Evolutionary conservation across 2,113 vertebrate genomes (phyloP).

Genomic region (Eulacestoma nigropectus): DNA sequence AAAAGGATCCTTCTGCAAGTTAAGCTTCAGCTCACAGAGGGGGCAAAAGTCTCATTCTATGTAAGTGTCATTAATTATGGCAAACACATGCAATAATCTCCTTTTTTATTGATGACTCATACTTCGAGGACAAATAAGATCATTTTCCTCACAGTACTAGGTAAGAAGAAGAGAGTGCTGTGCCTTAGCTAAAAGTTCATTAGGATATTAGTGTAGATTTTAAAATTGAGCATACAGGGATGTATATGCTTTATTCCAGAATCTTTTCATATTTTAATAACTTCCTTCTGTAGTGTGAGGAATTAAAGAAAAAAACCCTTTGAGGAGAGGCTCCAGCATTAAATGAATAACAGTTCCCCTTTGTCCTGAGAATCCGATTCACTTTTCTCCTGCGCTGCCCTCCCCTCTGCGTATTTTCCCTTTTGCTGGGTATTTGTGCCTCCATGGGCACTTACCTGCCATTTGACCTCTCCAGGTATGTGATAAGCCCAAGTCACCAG

Average conservation of each 20-base stretch:
- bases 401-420: not conserved
- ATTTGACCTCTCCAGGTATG: not conserved
- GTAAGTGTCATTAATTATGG: not conserved
- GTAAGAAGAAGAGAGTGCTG: not conserved
- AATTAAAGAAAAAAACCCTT: not conserved
- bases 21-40: not conserved
- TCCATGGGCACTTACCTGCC: not conserved
- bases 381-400: not conserved
- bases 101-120: not conserved
- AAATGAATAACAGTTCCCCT: not conserved
- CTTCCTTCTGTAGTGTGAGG: not conserved
- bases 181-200: not conserved
- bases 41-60: not conserved
- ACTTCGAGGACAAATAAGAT: not conserved
- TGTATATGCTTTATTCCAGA: not conserved
- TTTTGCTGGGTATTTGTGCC: not conserved
- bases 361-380: not conserved
- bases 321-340: not conserved
- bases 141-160: not conserved
- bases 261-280: not conserved
- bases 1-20: slow-evolving; percentile 9
- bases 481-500: not conserved
- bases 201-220: not conserved
- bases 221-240: not conserved
- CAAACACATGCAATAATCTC: not conserved